A percentile compares a stretch with the other conserved stretches of the same genome.
Conservation (phyloP, 2,113 vertebrate genomes). For the Sisor rabdophorus region DNA sequence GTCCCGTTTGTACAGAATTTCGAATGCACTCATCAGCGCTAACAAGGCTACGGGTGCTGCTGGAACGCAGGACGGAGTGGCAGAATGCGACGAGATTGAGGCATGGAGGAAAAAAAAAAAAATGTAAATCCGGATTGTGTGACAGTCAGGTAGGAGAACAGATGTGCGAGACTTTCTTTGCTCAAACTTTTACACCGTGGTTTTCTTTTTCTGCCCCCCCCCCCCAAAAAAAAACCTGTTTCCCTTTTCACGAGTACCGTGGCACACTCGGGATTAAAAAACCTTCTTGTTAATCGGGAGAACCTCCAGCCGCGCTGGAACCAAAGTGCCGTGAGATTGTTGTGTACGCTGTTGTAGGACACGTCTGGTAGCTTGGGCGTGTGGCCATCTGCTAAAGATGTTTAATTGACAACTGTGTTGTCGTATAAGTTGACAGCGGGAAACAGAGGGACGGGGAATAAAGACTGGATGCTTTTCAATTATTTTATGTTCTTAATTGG, state of each 20-base stretch:
- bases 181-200: slow-evolving; percentile 9
- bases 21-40: slow-evolving; percentile 12
- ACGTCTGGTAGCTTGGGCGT: not conserved
- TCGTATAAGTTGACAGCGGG: slow-evolving; percentile 18
- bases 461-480: slow-evolving; percentile 37
- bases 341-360: not conserved
- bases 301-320: slow-evolving; percentile 9
- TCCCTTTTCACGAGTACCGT: not conserved
- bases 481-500: slow-evolving; percentile 32
- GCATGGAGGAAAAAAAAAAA: not conserved
- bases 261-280: slow-evolving; percentile 19
- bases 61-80: slow-evolving; percentile 32
- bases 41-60: slow-evolving; percentile 16
- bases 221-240: slow-evolving; percentile 16
- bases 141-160: slow-evolving; percentile 29
- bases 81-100: slow-evolving; percentile 7
- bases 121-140: slow-evolving; percentile 36
- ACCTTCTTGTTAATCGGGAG: not conserved
- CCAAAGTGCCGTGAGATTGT: not conserved
- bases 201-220: not conserved
- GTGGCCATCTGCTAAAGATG: slow-evolving; percentile 12
- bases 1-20: not conserved
- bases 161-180: slow-evolving; percentile 7
- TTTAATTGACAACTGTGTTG: slow-evolving; percentile 31
- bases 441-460: slow-evolving; percentile 31